Evolutionary conservation across 1,140 invertebrate genomes (phyloP), one percentile per base, ranked within the genome.

Genomic region (Trichomalopsis sarcophagae): DNA sequence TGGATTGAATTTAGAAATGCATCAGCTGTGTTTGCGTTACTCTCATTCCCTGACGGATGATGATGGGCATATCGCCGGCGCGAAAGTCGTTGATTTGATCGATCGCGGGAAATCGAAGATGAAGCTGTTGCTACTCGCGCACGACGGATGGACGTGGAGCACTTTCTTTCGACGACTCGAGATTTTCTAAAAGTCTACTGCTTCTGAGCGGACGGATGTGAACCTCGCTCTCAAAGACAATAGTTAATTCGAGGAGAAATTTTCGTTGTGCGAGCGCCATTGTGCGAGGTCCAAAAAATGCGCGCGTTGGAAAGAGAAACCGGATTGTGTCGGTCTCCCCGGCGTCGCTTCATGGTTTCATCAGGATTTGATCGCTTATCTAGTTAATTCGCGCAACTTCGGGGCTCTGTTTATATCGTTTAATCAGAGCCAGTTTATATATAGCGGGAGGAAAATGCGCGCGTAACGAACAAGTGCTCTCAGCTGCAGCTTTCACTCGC

Each of bases 201-300:
- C 40, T 9, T 0, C 40, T 9, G 40, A 23, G 44, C 6, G 27
- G 27, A 82, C 69, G 50, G 71, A 73, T 82, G 81, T 66, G 81
- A 82, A 82, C n/a, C 33, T 10, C 30, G 27, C 17, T n/a, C n/a
- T 14, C 30, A 78, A 50, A 78, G 75, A 84, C 75, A 84, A 84
- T 76, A 84, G 82, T 68, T 69, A 77, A 84, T 78, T 78, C 55
- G n/a, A 69, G 17, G 81, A 82, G 81, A 82, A 82, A 76, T 76
- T 76, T 30, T n/a, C 4, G 17, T 62, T 10, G 14, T 50, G 11
- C 17, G 23, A 4, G 21, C 14, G 13, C 75, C 44, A 76, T 83
- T 76, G 74, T 76, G 73, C 7, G 33, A 36, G 21, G 6, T 44
- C 69, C 40, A 23, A 69, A 81, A 81, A 14, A 81, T 81, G 21